These are phyloP conservation scores for Cerceris rybyensis DNA, from an alignment of 2,888 invertebrate species.

Conservation along the genomic window DNA sequence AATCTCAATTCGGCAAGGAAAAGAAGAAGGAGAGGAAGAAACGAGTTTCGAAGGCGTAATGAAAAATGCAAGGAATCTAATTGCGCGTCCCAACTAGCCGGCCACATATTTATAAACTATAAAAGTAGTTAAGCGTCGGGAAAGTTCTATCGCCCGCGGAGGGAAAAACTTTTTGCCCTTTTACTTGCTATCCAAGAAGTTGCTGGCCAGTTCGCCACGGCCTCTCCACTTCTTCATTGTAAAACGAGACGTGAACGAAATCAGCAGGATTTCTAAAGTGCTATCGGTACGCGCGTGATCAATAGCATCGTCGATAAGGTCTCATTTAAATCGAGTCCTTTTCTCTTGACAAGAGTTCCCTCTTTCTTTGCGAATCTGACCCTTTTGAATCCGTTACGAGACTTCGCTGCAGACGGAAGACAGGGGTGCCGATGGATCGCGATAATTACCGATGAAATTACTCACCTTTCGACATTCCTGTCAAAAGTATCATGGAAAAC, in stretches of 20 bases:
- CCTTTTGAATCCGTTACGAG: not conserved
- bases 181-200: constrained; percentile 40
- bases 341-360: constrained; percentile 3
- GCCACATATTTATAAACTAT: constrained; percentile 33
- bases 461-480: no score
- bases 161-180: constrained; percentile 25
- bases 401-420: not conserved
- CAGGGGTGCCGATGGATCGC: no score
- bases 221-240: not conserved
- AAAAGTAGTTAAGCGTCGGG: constrained; percentile 45
- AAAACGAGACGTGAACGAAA: constrained; percentile 41
- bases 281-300: constrained; percentile 50
- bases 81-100: constrained; percentile 5
- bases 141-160: constrained; percentile 20
- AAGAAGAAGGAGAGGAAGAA: not conserved
- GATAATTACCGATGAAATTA: no score
- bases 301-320: constrained; percentile 61
- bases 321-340: constrained; percentile 62
- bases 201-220: constrained; percentile 11
- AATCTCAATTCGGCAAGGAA: not conserved
- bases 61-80: constrained; percentile 25
- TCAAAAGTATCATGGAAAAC: no score
- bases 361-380: not conserved
- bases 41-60: constrained; percentile 1
- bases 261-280: constrained; percentile 34